Conservation (phyloP, 2,888 invertebrate species). For the Thereva nobilitata region DNA sequence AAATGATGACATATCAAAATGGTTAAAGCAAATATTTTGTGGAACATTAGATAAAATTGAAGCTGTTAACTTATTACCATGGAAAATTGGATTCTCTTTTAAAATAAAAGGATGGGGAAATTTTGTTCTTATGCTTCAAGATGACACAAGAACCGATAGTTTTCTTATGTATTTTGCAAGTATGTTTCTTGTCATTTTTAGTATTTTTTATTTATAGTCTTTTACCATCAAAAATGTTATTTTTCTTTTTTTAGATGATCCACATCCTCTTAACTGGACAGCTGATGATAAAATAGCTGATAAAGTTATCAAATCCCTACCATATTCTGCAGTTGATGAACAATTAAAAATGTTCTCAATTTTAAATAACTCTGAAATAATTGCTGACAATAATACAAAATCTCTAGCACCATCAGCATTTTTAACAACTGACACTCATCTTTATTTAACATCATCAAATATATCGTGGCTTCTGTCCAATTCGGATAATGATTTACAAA, state of each 20-base stretch:
- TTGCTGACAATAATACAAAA: slow-evolving; percentile 45
- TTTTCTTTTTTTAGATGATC: slow-evolving; percentile 51
- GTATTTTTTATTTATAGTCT: neutral
- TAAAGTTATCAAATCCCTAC: slow-evolving; percentile 52
- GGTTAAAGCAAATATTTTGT: slow-evolving; percentile 60
- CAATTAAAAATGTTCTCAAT: slow-evolving; percentile 58
- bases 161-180: slow-evolving; percentile 60
- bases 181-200: slow-evolving; percentile 46
- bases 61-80: slow-evolving; percentile 61
- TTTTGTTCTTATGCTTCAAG: slow-evolving; percentile 59
- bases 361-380: slow-evolving; percentile 57
- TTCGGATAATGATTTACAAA: slow-evolving; percentile 46
- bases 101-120: slow-evolving; percentile 56
- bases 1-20: slow-evolving; percentile 61
- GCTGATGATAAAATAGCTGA: slow-evolving; percentile 55
- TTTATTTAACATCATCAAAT: slow-evolving; percentile 58
- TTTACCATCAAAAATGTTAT: slow-evolving; percentile 1
- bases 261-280: slow-evolving; percentile 57
- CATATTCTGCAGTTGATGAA: slow-evolving; percentile 48
- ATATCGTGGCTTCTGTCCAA: slow-evolving; percentile 59
- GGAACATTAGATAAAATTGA: slow-evolving; percentile 60
- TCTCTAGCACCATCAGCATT: slow-evolving; percentile 48
- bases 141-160: slow-evolving; percentile 61
- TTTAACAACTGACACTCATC: slow-evolving; percentile 55
- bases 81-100: slow-evolving; percentile 62